Conservation (phyloP, 2,113 vertebrate genomes). For the Catharus bicknelli region DNA sequence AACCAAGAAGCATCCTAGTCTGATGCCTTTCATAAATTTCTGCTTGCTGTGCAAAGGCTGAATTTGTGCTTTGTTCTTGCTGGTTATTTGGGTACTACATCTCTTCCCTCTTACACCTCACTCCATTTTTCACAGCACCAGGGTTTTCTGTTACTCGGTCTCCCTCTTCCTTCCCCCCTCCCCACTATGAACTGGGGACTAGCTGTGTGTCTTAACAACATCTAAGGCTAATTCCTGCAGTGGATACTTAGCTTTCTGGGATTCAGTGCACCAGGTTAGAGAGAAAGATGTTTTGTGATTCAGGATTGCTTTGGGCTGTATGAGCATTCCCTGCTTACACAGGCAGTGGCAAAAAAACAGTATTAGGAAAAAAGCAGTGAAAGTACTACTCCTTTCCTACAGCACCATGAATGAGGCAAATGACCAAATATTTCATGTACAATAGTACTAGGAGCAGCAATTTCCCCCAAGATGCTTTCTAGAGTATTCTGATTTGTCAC, state of each 20-base stretch:
- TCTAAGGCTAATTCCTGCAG: background rate
- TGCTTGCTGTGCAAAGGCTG: conserved; percentile 7
- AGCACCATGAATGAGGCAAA: background rate
- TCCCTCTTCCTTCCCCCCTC: background rate
- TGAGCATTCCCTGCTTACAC: background rate
- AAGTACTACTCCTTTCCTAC: background rate
- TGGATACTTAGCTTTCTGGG: background rate
- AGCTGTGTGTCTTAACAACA: background rate
- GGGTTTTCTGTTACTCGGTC: background rate
- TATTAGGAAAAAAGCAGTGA: background rate
- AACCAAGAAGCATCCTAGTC: background rate
- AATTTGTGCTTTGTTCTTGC: background rate
- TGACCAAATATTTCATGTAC: background rate
- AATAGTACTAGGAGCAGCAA: background rate
- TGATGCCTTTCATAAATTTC: background rate
- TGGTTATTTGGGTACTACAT: background rate
- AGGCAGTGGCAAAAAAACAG: background rate
- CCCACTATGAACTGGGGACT: rapidly evolving
- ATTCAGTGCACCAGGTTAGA: background rate
- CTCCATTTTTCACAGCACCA: background rate
- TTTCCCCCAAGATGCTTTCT: background rate
- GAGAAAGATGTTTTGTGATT: background rate
- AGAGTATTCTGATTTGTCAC: background rate
- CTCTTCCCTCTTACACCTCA: background rate
- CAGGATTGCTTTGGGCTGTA: background rate